A percentile compares a stretch with the other conserved stretches of the same genome.
phyloP scores from a whole-genome alignment of 2,113 vertebrate genomes.

The Pteropus alecto region DNA sequence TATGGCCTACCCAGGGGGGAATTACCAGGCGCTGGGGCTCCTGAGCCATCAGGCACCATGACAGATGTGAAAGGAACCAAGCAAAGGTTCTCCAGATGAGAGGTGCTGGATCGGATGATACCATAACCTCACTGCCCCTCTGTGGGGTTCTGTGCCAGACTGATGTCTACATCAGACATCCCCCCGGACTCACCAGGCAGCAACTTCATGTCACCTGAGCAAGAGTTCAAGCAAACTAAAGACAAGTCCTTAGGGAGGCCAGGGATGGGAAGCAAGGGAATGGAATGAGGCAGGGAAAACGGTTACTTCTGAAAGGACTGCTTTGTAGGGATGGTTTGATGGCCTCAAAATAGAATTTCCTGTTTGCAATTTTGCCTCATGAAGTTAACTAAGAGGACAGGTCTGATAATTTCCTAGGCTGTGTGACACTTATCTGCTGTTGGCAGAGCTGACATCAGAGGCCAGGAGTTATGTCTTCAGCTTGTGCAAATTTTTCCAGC shows the following conservation, averaged over 20 bases:
- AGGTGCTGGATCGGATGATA: background rate
- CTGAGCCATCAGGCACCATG: conserved; percentile 5
- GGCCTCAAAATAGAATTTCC: background rate
- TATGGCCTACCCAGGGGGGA: background rate
- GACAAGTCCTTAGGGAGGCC: background rate
- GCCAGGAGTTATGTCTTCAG: background rate
- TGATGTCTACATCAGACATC: background rate
- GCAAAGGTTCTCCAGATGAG: background rate
- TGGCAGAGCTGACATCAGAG: background rate
- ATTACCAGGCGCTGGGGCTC: background rate
- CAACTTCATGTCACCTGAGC: background rate
- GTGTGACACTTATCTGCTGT: background rate
- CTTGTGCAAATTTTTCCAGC: background rate
- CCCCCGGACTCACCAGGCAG: background rate
- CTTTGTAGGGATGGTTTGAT: background rate
- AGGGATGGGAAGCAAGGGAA: background rate
- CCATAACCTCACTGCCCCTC: background rate
- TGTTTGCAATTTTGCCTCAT: background rate
- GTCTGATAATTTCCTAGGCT: background rate
- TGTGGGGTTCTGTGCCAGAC: background rate
- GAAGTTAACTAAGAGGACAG: background rate
- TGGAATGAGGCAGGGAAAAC: background rate
- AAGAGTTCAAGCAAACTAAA: background rate
- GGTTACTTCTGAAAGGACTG: background rate
- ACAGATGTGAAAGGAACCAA: conserved; percentile 31